Conservation (phyloP, 2,888 invertebrate species). For the Patella caerulea region DNA sequence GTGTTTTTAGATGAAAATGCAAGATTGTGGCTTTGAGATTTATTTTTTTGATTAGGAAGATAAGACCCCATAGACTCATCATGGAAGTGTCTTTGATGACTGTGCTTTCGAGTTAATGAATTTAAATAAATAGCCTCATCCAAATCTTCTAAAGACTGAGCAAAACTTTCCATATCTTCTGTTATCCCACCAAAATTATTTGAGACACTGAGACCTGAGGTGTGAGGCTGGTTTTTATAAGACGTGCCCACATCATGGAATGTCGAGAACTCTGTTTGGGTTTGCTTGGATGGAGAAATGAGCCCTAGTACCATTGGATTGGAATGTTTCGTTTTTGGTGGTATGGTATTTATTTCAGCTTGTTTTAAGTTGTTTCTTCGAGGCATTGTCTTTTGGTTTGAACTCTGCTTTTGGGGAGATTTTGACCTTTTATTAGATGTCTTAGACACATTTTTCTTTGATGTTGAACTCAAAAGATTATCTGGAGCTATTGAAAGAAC, state of each 20-base stretch:
- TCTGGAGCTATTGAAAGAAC: not conserved
- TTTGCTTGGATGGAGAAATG: not conserved
- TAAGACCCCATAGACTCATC: no score
- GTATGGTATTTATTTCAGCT: not conserved
- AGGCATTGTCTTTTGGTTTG: not conserved
- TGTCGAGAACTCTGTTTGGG: not conserved
- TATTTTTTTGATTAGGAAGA: no score
- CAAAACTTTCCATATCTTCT: not conserved
- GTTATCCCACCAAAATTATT: not conserved
- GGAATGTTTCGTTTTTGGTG: not conserved
- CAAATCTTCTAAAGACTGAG: not conserved
- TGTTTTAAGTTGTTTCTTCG: not conserved
- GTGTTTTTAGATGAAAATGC: no score
- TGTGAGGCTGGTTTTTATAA: not conserved
- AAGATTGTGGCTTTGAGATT: no score
- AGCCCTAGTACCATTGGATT: not conserved
- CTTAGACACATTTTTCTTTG: not conserved
- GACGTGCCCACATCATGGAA: not conserved
- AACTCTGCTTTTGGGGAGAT: not conserved
- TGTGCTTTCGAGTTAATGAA: not conserved
- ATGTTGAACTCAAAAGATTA: not conserved
- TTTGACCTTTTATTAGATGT: not conserved
- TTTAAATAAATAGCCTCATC: slow-evolving; percentile 6
- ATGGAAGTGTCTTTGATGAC: not conserved
- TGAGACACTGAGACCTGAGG: not conserved